Conservation (phyloP, 2,797 vertebrate genomes). For the Poeciliopsis turneri region DNA sequence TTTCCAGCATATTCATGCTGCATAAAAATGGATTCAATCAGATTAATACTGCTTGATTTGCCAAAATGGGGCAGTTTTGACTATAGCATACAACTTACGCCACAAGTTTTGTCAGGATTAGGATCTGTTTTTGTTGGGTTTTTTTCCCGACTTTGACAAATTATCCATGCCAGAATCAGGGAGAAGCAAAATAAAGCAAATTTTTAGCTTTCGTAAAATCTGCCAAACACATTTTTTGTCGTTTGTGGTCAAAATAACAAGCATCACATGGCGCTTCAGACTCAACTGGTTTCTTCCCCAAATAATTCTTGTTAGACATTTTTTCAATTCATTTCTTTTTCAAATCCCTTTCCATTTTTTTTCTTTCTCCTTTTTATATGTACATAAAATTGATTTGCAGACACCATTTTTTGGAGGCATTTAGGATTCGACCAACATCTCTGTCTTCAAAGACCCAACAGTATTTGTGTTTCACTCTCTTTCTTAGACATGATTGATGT, state of each 20-base stretch:
- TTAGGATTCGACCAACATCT: slow-evolving; percentile 1
- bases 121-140: neutral
- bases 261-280: neutral
- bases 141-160: neutral
- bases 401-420: slow-evolving; percentile 12
- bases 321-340: neutral
- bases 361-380: too few relatives aligned
- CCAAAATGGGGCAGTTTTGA: neutral
- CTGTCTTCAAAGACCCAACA: slow-evolving; percentile 38
- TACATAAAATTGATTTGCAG: slow-evolving; percentile 21
- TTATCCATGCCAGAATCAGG: neutral
- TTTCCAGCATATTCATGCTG: too few relatives aligned
- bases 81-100: neutral
- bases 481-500: slow-evolving; percentile 71
- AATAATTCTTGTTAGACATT: neutral
- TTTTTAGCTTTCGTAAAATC: neutral
- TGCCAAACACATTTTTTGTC: neutral
- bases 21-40: neutral
- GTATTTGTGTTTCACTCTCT: slow-evolving; percentile 43
- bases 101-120: neutral
- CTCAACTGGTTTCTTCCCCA: neutral
- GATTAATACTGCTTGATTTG: neutral
- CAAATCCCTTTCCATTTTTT: neutral
- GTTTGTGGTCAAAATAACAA: neutral
- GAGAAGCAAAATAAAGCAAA: neutral